Evolutionary conservation across 2,113 vertebrate genomes (phyloP), one percentile per base, ranked within the genome.

Genomic region (Grantiella picta): DNA sequence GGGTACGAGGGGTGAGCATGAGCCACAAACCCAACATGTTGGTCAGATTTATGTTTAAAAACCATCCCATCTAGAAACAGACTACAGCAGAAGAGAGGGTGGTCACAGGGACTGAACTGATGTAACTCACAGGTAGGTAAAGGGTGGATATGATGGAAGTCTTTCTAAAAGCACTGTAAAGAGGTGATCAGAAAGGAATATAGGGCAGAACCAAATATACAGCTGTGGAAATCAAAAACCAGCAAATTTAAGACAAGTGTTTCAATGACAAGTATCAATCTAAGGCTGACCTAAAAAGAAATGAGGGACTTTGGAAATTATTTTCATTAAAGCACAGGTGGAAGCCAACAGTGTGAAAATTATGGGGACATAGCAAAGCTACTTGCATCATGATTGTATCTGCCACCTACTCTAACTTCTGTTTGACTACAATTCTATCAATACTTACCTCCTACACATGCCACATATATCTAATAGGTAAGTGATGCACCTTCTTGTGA

Each of bases 271-370:
- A 60, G 13, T 36, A 45, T 28, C 1, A 0, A 69, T 50, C 8
- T 53, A 38, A 77, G 40, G 13, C 33, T 69, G 53, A 78, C 29
- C 28, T 53, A 64, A 59, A 36, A 85, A 44, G 9, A 85, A 92
- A 73, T 2, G 0, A 35, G 11, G 42, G 24, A 47, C 35, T 75
- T 75, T 0, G 0, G 21, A 86, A 91, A 53, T 3, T 20, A 53
- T 70, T 79, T 65, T 65, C 36, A 52, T 65, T 82, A 71, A 85
- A 82, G 57, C n/a, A 83, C 33, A 66, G 15, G 28, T 28, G 6
- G 35, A 89, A 71, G 44, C 10, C 31, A 75, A 19, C 20, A 54
- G 25, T 10, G n/a, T 56, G 47, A 77, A 87, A 78, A 65, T 24
- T 19, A 70, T 1, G 1, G 28, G 11, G 20, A 53, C 4, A 2